phyloP scores from a whole-genome alignment of 2,113 vertebrate genomes.

The Serinus canaria region DNA sequence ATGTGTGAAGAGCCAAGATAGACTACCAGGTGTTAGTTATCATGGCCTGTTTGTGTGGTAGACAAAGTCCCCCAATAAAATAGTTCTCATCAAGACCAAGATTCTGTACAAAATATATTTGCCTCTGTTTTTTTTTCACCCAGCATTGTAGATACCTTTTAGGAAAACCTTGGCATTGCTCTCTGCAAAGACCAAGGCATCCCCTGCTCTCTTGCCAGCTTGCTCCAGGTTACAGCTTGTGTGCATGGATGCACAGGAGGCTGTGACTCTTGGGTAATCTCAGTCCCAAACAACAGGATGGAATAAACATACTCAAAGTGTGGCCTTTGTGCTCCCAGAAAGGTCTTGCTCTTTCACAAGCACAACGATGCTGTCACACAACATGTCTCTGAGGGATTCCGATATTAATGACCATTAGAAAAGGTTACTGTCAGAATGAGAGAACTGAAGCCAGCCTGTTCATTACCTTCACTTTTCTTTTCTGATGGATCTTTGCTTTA shows the following conservation, averaged over 20 bases:
- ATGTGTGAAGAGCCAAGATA: neutral
- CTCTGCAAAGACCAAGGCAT: neutral
- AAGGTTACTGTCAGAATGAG: neutral
- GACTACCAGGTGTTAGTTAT: neutral
- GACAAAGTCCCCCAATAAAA: neutral
- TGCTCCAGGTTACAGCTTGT: neutral
- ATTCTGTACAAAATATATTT: neutral
- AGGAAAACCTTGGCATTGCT: neutral
- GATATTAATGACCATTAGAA: neutral
- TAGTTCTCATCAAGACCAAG: neutral
- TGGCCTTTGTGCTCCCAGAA: neutral
- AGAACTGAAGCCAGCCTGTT: rapidly evolving
- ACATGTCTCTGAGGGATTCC: neutral
- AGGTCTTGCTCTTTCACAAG: neutral
- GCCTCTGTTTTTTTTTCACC: neutral
- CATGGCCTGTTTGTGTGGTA: neutral
- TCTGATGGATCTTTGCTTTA: neutral
- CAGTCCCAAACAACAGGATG: neutral
- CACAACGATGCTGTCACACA: neutral
- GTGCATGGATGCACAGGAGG: neutral
- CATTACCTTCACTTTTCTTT: neutral
- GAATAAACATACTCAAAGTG: neutral
- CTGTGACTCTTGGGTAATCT: neutral
- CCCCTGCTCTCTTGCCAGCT: neutral
- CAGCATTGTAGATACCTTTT: neutral